Base-by-base conservation (phyloP, 2,113 vertebrate species). In the Centropristis striata region DNA sequence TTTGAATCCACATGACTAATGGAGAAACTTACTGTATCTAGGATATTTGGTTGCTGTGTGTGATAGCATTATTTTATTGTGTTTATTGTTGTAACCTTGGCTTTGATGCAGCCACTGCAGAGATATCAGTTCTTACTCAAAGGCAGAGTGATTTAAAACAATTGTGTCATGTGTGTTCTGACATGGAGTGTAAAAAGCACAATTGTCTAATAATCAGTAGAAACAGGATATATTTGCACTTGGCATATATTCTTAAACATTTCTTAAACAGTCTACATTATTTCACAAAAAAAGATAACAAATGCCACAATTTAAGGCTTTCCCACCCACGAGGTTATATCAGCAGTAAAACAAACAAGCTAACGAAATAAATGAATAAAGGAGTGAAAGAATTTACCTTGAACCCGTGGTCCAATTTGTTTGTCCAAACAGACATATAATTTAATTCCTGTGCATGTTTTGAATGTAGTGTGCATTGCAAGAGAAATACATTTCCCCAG, bases 341-440 rank as follows among this genome's bases (percentile, higher is more conserved):
- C 71, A 39, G 49, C 61, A 4, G 7, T 63, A 75, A 86, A 84
- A 88, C 61, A 84, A 86, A 81, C 74, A 50, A 23, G 59, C 75
- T 18, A 58, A 80, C 46, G 2, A 82, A 88, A 80, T 68, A 72
- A 72, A 85, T 55, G 61, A 71, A 83, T 66, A 73, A 81, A 59
- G 2, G 21, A 42, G 63, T 21, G 67, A 75, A 88, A 78, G 10
- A 9, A 44, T 88, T 80, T 87, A 80, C 87, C 84, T 88, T 83
- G 69, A 89, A 88, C 84, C 66, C 13, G 8, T 46, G 68, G 60
- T 90, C 88, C 90, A 90, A 90, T 90, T 88, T 90, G 71, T 88
- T 84, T 81, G 88, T 88, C 88, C 88, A 88, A 88, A 86, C 87
- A 90, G 80, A 87, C 80, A 57, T 71, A 80, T 88, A 85, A 87